Percentiles rank a stretch among this genome's conserved stretches.
These are phyloP conservation scores for Drosophila stalkeri DNA, from an alignment of 2,888 invertebrate genomes.

Conservation along the genomic window DNA sequence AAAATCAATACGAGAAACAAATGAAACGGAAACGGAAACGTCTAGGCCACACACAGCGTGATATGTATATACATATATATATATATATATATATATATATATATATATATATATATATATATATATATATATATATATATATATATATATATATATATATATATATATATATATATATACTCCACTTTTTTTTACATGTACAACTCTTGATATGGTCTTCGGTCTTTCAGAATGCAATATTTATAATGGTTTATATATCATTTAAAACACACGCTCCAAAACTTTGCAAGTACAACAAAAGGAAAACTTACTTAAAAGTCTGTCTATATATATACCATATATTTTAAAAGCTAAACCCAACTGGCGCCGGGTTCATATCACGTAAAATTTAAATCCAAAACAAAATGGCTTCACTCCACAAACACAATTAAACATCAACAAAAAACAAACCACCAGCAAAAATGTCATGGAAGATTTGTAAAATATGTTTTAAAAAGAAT, in stretches of 20 bases:
- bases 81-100: constrained; percentile 48
- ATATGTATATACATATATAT: constrained; percentile 68
- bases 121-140: constrained; percentile 68
- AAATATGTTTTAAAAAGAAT: background rate
- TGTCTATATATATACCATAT: constrained; percentile 48
- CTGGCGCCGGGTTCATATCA: constrained; percentile 54
- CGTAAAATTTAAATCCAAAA: constrained; percentile 33
- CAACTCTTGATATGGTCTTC: constrained; percentile 39
- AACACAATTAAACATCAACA: constrained; percentile 26
- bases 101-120: constrained; percentile 61
- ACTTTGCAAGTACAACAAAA: constrained; percentile 70
- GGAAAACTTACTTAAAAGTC: constrained; percentile 63
- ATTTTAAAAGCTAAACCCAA: constrained; percentile 48
- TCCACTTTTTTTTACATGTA: constrained; percentile 37
- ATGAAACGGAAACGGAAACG: constrained; percentile 46
- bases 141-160: constrained; percentile 62
- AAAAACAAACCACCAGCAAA: constrained; percentile 26
- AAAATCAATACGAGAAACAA: constrained; percentile 40
- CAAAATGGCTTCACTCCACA: constrained; percentile 52
- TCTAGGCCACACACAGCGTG: constrained; percentile 70
- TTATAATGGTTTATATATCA: constrained; percentile 30
- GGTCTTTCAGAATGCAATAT: constrained; percentile 42
- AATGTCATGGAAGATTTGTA: constrained; percentile 18
- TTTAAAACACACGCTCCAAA: constrained; percentile 62
- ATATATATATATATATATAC: constrained; percentile 48